phyloP scores from a whole-genome alignment of 2,888 invertebrate genomes.

The Magallana nippona region DNA sequence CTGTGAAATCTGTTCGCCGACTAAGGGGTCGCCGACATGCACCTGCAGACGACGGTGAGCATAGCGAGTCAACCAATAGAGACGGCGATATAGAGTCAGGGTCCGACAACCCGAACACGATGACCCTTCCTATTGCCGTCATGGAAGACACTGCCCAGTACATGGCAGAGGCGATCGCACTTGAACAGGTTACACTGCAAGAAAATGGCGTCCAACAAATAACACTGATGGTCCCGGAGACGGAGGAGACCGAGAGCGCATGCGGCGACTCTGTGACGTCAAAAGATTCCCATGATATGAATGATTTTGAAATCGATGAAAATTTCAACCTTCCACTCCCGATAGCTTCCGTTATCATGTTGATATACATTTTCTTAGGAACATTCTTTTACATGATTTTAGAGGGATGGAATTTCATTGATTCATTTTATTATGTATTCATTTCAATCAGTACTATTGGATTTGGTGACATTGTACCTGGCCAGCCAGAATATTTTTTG shows the following conservation, averaged over 20 bases:
- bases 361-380: constrained; percentile 92
- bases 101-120: background rate
- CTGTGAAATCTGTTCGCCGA: constrained; percentile 10
- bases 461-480: constrained; percentile 94
- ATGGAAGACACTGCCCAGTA: background rate
- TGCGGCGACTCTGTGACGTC: constrained; percentile 39
- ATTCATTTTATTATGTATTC: constrained; percentile 97
- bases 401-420: constrained; percentile 92
- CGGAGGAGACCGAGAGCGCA: constrained; percentile 50
- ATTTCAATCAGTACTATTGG: constrained; percentile 87
- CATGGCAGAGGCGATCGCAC: constrained; percentile 9
- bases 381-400: constrained; percentile 85
- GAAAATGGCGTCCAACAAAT: background rate
- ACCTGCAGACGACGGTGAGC: background rate
- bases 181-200: constrained; percentile 1
- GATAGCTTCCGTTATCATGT: constrained; percentile 89
- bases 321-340: constrained; percentile 97
- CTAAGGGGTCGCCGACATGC: background rate
- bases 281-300: constrained; percentile 42
- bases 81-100: constrained; percentile 4
- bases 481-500: constrained; percentile 93
- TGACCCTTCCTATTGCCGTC: background rate
- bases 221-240: constrained; percentile 4
- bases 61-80: background rate
- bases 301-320: constrained; percentile 80